Base-by-base conservation (phyloP, 2,888 invertebrate genomes). In the Acrobasis repandana region DNA sequence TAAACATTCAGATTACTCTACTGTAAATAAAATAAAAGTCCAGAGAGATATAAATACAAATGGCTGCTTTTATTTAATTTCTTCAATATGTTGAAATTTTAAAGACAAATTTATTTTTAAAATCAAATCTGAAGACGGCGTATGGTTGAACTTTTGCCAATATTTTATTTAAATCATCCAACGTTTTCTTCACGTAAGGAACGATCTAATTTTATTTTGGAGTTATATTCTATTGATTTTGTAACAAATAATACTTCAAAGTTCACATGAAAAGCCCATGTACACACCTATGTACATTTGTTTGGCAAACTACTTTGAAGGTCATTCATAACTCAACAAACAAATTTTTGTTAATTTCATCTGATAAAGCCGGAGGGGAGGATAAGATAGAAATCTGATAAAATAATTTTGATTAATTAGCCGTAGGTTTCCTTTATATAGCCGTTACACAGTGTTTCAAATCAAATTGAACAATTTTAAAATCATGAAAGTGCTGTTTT, bases 91-190 rank as follows among this genome's bases (percentile, higher is more conserved):
- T 64, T 51, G 59, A 60, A 62, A 60, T 63, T 64, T 47, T 16
- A 70, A 75, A 80, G 78, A 79, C 77, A 79, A 81, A 84, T 83
- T 80, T 77, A 77, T 80, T 82, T 81, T 81, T 76, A 80, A 83
- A 83, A 85, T 84, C 83, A 79, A 83, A 85, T 84, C 81, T 79
- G 69, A 64, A 48, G 65, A 77, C 80, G 80, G 79, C 72, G 76
- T 72, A 76, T 72, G 78, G 77, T 82, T 82, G 82, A 82, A 82
- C 80, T 82, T 76, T 66, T 76, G 83, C 84, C 83, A 85, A 85
- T 85, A 84, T 83, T 81, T 83, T 85, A 84, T 85, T 84, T 80
- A 83, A 83, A 83, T 84, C 72, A 65, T 73, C 71, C 48, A 76
- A 83, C 82, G 71, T 84, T 85, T 80, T 66, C 56, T 71, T 72